Evolutionary conservation across 1,140 invertebrate species (phyloP).

Genomic region (Drosophila ironensis): DNA sequence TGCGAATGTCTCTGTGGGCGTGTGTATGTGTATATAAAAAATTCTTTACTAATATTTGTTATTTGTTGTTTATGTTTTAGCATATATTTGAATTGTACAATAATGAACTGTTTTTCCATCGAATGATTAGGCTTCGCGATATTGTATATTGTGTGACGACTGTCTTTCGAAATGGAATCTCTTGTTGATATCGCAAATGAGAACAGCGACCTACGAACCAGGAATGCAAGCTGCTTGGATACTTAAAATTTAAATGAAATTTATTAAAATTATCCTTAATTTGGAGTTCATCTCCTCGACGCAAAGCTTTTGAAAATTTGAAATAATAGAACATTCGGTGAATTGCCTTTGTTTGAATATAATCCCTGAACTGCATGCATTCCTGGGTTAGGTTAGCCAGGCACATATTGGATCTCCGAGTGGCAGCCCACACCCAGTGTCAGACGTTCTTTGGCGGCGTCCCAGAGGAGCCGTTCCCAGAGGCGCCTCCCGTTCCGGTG

Average conservation of each 20-base stretch:
- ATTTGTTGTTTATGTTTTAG: conserved; percentile 32
- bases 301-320: too few species aligned
- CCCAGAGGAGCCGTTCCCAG: background rate
- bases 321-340: background rate
- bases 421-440: conserved; percentile 46
- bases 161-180: conserved; percentile 76
- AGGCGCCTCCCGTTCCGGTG: background rate
- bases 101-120: conserved; percentile 21
- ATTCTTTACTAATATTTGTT: conserved; percentile 46
- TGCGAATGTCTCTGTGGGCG: conserved; percentile 42
- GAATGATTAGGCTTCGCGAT: conserved; percentile 35
- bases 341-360: background rate
- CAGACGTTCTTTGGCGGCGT: conserved; percentile 61
- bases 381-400: conserved; percentile 30
- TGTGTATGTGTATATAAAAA: conserved; percentile 53
- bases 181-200: conserved; percentile 82
- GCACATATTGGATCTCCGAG: conserved; percentile 47
- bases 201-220: conserved; percentile 57
- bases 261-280: too few species aligned
- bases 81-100: conserved; percentile 49
- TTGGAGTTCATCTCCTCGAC: too few species aligned
- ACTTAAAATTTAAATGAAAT: too few species aligned
- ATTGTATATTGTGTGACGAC: conserved; percentile 42
- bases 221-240: conserved; percentile 16
- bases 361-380: conserved; percentile 14